Percentiles rank a stretch among this genome's conserved stretches.
Evolutionary conservation across 1,140 invertebrate species (phyloP).

Genomic region (Drosophila ohnishii): DNA sequence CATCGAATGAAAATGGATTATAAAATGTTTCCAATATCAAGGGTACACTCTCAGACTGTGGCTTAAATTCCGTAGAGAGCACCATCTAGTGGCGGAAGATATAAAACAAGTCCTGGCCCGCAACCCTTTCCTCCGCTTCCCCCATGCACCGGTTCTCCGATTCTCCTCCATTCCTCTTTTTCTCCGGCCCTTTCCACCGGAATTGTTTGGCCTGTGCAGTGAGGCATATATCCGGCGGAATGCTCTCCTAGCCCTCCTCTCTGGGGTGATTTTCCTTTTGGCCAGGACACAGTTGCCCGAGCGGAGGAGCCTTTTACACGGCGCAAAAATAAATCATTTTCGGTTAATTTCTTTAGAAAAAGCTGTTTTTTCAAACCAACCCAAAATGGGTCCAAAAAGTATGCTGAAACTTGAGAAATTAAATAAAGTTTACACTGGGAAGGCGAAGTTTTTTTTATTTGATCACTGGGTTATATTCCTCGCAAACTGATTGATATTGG

Average conservation of each 20-base stretch:
- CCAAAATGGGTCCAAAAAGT: background rate
- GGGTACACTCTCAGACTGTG: background rate
- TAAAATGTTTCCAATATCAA: no score
- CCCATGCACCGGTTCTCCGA: background rate
- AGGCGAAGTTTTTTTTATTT: background rate
- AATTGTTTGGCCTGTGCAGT: constrained; percentile 50
- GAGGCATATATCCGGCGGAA: constrained; percentile 63
- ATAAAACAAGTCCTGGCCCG: constrained; percentile 31
- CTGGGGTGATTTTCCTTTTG: constrained; percentile 24
- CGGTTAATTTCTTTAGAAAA: background rate
- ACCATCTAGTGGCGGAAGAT: constrained; percentile 62
- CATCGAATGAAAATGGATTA: no score
- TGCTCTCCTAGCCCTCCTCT: constrained; percentile 12
- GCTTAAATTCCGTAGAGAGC: constrained; percentile 21
- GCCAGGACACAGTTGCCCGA: constrained; percentile 12
- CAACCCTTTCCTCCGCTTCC: constrained; percentile 17
- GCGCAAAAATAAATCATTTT: background rate
- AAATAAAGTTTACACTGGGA: no score
- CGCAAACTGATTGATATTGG: background rate
- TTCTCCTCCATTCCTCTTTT: background rate
- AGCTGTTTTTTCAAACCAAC: background rate
- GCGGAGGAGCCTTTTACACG: constrained; percentile 17
- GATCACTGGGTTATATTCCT: background rate
- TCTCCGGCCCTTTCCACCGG: background rate
- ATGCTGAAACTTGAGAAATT: accelerated